Conservation (phyloP, 2,888 invertebrate genomes). For the Artemia sinica region DNA sequence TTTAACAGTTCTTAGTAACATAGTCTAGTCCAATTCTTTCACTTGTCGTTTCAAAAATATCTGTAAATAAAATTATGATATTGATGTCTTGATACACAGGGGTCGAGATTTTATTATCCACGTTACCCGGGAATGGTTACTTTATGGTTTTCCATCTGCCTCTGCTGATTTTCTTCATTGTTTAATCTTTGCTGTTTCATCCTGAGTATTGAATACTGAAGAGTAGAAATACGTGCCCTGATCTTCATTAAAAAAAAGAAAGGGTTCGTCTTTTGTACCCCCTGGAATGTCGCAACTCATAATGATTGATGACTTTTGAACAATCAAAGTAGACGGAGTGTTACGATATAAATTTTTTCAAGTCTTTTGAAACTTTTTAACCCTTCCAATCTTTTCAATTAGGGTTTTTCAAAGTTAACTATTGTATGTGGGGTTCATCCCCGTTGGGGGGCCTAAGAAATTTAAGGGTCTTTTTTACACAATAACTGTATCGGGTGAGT, state of each 20-base stretch:
- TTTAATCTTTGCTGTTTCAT: too few species aligned
- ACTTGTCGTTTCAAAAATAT: too few species aligned
- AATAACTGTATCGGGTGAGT: neutral
- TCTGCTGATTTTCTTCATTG: too few species aligned
- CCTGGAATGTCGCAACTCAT: conserved; percentile 9
- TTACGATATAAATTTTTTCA: conserved; percentile 12
- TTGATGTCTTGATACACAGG: too few species aligned
- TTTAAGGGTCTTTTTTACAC: neutral
- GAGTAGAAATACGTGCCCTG: too few species aligned
- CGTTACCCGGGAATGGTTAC: too few species aligned
- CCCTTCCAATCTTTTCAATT: conserved; percentile 14
- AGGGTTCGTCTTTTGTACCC: conserved; percentile 1
- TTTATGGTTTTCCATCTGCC: too few species aligned
- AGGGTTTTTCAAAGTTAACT: conserved; percentile 10
- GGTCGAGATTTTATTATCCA: too few species aligned
- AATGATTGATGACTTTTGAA: conserved; percentile 8
- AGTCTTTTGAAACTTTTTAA: conserved; percentile 12
- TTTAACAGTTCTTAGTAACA: too few species aligned
- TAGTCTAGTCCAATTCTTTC: too few species aligned
- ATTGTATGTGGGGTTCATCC: neutral
- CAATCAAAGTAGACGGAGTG: conserved; percentile 10
- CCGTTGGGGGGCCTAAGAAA: neutral
- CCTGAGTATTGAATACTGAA: too few species aligned
- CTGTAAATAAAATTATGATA: too few species aligned
- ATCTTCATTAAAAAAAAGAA: neutral